Conservation (phyloP, 1,140 invertebrate genomes). For the Vanessa atalanta region DNA sequence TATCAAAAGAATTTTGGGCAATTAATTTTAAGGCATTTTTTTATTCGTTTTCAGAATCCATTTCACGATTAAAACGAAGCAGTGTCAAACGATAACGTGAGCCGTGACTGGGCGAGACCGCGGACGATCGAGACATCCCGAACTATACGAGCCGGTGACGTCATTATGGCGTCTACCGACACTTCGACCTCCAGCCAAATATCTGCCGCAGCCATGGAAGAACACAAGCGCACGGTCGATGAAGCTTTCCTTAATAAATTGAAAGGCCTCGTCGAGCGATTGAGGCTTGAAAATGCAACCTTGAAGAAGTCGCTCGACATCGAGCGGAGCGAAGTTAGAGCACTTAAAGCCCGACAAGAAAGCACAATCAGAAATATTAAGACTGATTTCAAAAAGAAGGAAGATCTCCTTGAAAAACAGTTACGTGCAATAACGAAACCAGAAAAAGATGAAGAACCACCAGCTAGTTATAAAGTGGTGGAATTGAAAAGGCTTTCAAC, state of each 20-base stretch:
- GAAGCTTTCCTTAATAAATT: constrained; percentile 75
- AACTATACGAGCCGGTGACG: constrained; percentile 70
- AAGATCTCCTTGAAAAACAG: constrained; percentile 76
- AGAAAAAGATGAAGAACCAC: constrained; percentile 57
- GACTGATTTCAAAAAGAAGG: constrained; percentile 77
- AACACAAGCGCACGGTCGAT: constrained; percentile 76
- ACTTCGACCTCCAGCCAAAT: constrained; percentile 76
- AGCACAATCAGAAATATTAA: constrained; percentile 70
- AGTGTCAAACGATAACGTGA: constrained; percentile 21
- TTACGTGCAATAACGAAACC: constrained; percentile 61
- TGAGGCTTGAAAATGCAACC: constrained; percentile 76
- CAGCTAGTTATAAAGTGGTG: constrained; percentile 52
- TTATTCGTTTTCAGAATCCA: constrained; percentile 57
- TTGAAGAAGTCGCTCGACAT: constrained; percentile 78
- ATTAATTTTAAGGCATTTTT: not conserved
- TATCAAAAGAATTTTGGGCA: not conserved
- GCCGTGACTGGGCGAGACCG: constrained; percentile 64
- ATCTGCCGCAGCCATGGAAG: constrained; percentile 60
- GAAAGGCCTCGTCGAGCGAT: constrained; percentile 75
- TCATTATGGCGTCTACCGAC: constrained; percentile 76
- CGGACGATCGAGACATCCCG: constrained; percentile 71
- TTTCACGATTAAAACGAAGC: constrained; percentile 38
- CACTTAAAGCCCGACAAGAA: constrained; percentile 75
- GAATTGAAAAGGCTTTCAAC: constrained; percentile 68
- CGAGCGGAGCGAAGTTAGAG: constrained; percentile 80